These are phyloP conservation scores for Mimas tiliae DNA, from an alignment of 2,888 invertebrate genomes.

Conservation along the genomic window DNA sequence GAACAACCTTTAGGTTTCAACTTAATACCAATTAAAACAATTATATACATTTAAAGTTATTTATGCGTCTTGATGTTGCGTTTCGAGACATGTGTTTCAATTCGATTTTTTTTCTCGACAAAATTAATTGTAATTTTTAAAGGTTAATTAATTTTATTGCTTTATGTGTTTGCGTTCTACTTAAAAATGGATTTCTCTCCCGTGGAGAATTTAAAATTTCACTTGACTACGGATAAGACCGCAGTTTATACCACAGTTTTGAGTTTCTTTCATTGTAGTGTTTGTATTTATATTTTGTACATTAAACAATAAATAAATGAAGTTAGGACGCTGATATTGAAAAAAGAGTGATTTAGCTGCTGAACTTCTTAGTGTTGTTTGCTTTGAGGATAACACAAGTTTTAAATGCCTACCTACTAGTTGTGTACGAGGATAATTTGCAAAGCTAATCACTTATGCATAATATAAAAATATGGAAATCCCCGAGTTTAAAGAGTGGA, in stretches of 20 bases:
- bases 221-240: too few species aligned
- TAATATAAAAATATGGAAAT: not conserved
- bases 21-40: slow-evolving; percentile 35
- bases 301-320: too few species aligned
- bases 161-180: too few species aligned
- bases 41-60: slow-evolving; percentile 33
- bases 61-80: slow-evolving; percentile 6
- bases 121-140: too few species aligned
- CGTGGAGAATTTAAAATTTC: too few species aligned
- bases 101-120: not conserved
- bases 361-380: not conserved
- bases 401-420: not conserved
- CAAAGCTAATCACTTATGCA: not conserved
- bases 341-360: not conserved
- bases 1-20: slow-evolving; percentile 49
- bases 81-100: not conserved
- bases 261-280: too few species aligned
- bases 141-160: too few species aligned
- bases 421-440: not conserved
- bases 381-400: not conserved
- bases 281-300: too few species aligned
- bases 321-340: not conserved
- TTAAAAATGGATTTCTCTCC: too few species aligned
- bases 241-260: too few species aligned
- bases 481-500: not conserved